A percentile compares a stretch with the other conserved stretches of the same genome.
Evolutionary conservation across 37 sponge, comb jelly and placozoan genomes (phyloP).

Genomic region (Oscarella lobularis): DNA sequence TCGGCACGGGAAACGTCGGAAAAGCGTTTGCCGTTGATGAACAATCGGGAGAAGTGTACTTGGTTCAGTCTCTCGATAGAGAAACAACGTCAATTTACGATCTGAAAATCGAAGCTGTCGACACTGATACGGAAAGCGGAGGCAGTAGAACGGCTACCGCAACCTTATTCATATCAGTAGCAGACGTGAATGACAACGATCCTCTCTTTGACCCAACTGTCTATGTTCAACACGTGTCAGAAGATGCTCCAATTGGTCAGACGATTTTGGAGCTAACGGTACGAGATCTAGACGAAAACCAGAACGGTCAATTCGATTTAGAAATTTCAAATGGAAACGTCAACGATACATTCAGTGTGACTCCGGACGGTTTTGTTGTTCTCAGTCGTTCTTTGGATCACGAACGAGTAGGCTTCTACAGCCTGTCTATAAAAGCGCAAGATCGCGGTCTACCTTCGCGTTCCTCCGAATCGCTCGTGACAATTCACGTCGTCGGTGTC

Average conservation of each 20-base stretch:
- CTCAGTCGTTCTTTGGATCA: background rate
- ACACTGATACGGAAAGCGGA: background rate
- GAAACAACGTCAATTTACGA: background rate
- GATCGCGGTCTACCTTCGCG: background rate
- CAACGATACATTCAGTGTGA: background rate
- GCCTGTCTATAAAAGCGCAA: background rate
- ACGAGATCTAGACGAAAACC: background rate
- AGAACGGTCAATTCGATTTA: background rate
- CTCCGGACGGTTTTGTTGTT: background rate
- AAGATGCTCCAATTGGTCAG: background rate
- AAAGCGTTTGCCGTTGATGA: background rate
- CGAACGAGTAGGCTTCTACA: background rate
- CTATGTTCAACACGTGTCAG: conserved; percentile 21
- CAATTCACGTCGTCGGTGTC: background rate
- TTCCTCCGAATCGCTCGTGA: background rate
- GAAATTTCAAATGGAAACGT: background rate
- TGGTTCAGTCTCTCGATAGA: background rate
- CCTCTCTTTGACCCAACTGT: conserved; percentile 7
- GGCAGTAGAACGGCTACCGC: background rate
- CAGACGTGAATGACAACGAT: background rate
- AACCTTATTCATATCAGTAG: background rate
- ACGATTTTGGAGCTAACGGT: background rate
- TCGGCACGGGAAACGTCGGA: background rate
- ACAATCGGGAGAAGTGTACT: background rate
- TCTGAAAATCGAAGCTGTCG: background rate